Base-by-base conservation (phyloP, 2,113 vertebrate genomes). In the Anhinga anhinga region DNA sequence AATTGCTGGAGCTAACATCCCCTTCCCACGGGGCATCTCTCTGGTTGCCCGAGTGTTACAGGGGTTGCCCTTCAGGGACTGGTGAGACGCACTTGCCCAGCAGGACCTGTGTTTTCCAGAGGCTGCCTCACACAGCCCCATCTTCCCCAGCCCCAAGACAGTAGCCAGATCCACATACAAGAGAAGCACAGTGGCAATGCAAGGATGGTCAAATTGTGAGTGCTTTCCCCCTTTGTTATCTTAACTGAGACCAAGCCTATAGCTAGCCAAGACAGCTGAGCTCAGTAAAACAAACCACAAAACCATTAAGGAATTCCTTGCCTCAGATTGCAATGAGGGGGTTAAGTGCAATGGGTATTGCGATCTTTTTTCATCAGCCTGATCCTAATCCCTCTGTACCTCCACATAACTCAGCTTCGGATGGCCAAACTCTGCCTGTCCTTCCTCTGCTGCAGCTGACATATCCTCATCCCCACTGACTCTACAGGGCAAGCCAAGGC, bases 181-280 rank as follows among this genome's bases (percentile, higher is more conserved):
- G 65, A 88, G 66, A 38, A 62, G 38, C 45, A 55, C 2, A 1
- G 23, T 49, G 73, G 18, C 50, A 34, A 17, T 8, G 62, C 34
- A 49, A 71, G 27, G 13, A 4, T 0, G 1, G 16, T 30, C 52
- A 74, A 15, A 58, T 1, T 11, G 32, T 0, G 6, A 89, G n/a
- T 38, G 2, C 61, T 36, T 55, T 17, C 25, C 55, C 56, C 53
- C 65, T 53, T 19, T 25, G 22, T 40, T 36, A 15, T 2, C 62
- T 53, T 44, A 44, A n/a, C 3, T 20, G 47, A 82, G 47, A 34
- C 42, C 67, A 86, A 26, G 11, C 36, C 71, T 34, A 38, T 0
- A 72, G 74, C 36, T 10, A 52, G 29, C 62, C 38, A 36, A 67
- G 55, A 27, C 23, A 55, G 65, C 73, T 27, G 38, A 84, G 73